A percentile compares a stretch with the other conserved stretches of the same genome.
Conservation (phyloP, 2,888 invertebrate genomes). For the Dryobota labecula region DNA sequence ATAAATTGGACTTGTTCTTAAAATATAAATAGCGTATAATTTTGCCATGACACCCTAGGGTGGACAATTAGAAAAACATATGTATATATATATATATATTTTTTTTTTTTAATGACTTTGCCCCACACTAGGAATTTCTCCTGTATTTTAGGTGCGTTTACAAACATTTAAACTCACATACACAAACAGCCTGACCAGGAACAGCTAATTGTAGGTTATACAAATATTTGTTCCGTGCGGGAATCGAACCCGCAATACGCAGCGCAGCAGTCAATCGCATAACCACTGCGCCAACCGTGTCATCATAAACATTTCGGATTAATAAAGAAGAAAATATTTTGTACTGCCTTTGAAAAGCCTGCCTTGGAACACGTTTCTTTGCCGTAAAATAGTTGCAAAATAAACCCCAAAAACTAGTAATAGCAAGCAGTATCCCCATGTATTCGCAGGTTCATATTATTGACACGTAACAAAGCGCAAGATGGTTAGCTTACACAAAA, state of each 20-base stretch:
- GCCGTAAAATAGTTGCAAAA: neutral
- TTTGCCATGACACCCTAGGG: neutral
- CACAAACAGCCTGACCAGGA: too few relatives aligned
- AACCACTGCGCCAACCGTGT: too few relatives aligned
- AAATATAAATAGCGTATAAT: neutral
- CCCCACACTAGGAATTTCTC: too few relatives aligned
- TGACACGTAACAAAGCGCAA: constrained; percentile 54
- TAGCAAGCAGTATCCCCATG: constrained; percentile 1
- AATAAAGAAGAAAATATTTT: neutral
- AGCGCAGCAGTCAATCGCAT: too few relatives aligned
- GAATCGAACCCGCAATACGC: too few relatives aligned
- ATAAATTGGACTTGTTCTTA: neutral
- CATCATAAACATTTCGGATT: too few relatives aligned
- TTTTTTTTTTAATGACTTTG: too few relatives aligned
- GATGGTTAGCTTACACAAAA: constrained; percentile 57
- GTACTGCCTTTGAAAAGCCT: neutral
- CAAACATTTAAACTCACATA: too few relatives aligned
- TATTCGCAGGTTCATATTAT: constrained; percentile 44
- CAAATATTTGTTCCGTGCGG: too few relatives aligned
- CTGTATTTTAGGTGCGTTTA: too few relatives aligned
- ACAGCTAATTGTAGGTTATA: too few relatives aligned
- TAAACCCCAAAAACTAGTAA: neutral
- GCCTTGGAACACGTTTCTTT: neutral
- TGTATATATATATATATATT: too few relatives aligned
- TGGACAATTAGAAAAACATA: neutral